Percentiles rank a stretch among this genome's conserved stretches.
phyloP scores from a whole-genome alignment of 2,888 invertebrate genomes.

The Leptopilina syphax region DNA sequence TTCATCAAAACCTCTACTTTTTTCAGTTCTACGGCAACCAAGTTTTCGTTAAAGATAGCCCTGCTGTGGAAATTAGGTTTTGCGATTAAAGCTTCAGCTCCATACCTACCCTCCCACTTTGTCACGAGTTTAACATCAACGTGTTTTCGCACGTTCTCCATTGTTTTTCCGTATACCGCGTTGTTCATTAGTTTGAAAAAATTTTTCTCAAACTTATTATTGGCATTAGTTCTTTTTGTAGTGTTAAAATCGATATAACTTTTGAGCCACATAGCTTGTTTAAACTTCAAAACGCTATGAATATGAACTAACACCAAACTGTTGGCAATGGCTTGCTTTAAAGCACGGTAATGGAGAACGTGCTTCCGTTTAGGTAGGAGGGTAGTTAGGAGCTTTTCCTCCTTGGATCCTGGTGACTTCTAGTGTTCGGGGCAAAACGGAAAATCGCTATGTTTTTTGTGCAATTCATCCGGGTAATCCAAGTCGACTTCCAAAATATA shows the following conservation, averaged over 20 bases:
- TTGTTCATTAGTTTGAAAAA: constrained; percentile 73
- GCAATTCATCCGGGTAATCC: constrained; percentile 33
- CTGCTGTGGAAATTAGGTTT: constrained; percentile 68
- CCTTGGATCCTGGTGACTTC: constrained; percentile 48
- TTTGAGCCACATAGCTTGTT: constrained; percentile 64
- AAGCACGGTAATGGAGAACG: constrained; percentile 49
- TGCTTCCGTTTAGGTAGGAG: constrained; percentile 57
- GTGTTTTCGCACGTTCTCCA: constrained; percentile 70
- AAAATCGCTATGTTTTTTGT: constrained; percentile 35
- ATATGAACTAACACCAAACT: constrained; percentile 60
- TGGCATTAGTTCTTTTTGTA: constrained; percentile 62
- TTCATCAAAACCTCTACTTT: constrained; percentile 57
- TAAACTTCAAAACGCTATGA: constrained; percentile 66
- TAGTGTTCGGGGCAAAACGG: constrained; percentile 61
- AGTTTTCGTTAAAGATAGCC: constrained; percentile 66
- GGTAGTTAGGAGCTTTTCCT: constrained; percentile 61
- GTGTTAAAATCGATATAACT: constrained; percentile 67
- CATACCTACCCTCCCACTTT: constrained; percentile 59
- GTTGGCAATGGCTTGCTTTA: constrained; percentile 62
- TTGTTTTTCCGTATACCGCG: constrained; percentile 52
- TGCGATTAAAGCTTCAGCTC: constrained; percentile 58
- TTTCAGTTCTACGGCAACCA: constrained; percentile 63
- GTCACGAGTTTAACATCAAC: constrained; percentile 66
- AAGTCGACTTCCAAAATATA: constrained; percentile 41
- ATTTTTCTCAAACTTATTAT: constrained; percentile 69